Evolutionary conservation across 2,888 invertebrate genomes (phyloP).

Genomic region (Vesta saturnalis): DNA sequence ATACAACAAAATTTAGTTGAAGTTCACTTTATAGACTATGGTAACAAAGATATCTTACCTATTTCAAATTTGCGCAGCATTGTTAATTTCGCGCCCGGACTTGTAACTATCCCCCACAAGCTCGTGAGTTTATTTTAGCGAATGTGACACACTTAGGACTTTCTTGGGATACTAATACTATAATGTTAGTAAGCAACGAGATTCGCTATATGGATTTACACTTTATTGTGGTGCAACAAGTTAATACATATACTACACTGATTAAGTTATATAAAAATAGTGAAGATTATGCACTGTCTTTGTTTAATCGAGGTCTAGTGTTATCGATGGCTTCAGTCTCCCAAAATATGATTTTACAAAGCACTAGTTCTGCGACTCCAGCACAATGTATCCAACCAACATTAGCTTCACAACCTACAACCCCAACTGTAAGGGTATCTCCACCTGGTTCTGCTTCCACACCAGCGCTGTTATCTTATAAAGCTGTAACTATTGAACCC

Average conservation of each 20-base stretch:
- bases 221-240: slow-evolving; percentile 60
- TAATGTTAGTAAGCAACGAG: slow-evolving; percentile 59
- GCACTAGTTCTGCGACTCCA: neutral
- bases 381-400: neutral
- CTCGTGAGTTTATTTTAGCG: slow-evolving; percentile 69
- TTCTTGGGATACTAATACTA: slow-evolving; percentile 65
- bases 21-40: slow-evolving; percentile 76
- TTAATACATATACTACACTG: slow-evolving; percentile 59
- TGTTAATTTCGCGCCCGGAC: slow-evolving; percentile 64
- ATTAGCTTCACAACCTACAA: neutral
- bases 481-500: slow-evolving; percentile 65
- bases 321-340: slow-evolving; percentile 60
- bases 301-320: slow-evolving; percentile 62
- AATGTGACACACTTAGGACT: slow-evolving; percentile 66
- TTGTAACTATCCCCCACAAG: slow-evolving; percentile 66
- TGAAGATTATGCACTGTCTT: slow-evolving; percentile 63
- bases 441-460: slow-evolving; percentile 62
- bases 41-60: slow-evolving; percentile 71
- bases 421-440: slow-evolving; percentile 37
- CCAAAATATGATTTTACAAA: slow-evolving; percentile 59
- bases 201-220: slow-evolving; percentile 61
- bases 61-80: slow-evolving; percentile 69
- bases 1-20: slow-evolving; percentile 67
- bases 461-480: slow-evolving; percentile 65
- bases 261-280: slow-evolving; percentile 64